phyloP scores from a whole-genome alignment of 2,797 vertebrate genomes.

The Miichthys miiuy region DNA sequence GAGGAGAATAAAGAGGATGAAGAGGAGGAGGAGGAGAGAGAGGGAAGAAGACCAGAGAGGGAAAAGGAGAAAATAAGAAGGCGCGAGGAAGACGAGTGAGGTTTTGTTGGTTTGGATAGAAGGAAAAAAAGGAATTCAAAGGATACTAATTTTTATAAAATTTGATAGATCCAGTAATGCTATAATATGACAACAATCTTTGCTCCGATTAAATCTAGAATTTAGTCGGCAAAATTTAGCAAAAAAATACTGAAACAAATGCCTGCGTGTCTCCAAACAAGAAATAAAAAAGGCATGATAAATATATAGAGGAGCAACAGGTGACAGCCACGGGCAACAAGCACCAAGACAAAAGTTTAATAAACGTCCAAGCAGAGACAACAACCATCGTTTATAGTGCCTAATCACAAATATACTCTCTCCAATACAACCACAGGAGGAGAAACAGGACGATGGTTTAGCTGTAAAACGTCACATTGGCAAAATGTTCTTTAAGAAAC shows the following conservation, averaged over 20 bases:
- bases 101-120: constrained; percentile 12
- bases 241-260: neutral
- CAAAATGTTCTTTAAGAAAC: neutral
- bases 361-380: neutral
- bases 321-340: constrained; percentile 29
- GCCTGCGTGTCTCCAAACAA: neutral
- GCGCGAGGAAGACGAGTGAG: neutral
- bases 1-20: constrained; percentile 30
- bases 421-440: neutral
- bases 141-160: constrained; percentile 31
- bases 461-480: too few relatives aligned
- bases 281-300: neutral
- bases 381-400: neutral
- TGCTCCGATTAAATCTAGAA: neutral
- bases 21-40: neutral
- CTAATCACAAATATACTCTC: neutral
- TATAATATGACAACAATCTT: neutral
- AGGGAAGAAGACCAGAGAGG: constrained; percentile 63
- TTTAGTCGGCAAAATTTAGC: neutral
- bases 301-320: constrained; percentile 26
- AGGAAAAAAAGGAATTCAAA: constrained; percentile 69
- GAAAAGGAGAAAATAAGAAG: constrained; percentile 13
- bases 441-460: too few relatives aligned
- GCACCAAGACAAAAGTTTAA: neutral
- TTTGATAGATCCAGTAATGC: neutral